A percentile compares a stretch with the other conserved stretches of the same genome.
Conservation (phyloP, 2,888 invertebrate species). For the Ophion ventricosus region DNA sequence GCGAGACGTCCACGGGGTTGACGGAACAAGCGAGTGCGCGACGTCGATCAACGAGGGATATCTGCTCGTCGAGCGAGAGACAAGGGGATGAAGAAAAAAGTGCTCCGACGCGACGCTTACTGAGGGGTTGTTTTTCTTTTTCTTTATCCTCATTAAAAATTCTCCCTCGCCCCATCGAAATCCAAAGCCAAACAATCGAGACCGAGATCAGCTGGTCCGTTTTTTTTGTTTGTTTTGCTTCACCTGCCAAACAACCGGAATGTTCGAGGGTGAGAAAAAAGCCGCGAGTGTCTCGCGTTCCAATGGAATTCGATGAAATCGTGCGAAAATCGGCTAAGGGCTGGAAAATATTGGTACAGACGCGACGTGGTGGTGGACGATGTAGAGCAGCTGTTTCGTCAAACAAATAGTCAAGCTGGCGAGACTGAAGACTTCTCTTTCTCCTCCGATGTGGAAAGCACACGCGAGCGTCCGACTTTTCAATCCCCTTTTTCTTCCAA, state of each 20-base stretch:
- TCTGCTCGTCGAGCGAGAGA: background rate
- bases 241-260: background rate
- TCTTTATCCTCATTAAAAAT: no score
- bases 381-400: background rate
- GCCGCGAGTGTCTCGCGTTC: background rate
- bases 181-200: background rate
- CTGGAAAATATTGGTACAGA: no score
- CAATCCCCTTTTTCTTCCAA: slow-evolving; percentile 4
- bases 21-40: background rate
- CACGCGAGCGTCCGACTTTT: background rate
- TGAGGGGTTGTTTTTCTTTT: background rate
- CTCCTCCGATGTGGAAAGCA: background rate
- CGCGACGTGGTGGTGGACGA: background rate
- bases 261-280: background rate
- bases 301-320: background rate
- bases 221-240: background rate
- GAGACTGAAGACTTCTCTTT: background rate
- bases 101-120: background rate
- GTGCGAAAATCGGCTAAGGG: no score
- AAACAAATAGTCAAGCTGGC: background rate
- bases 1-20: background rate
- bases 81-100: background rate
- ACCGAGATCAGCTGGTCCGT: background rate
- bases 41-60: background rate
- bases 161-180: background rate